These are phyloP conservation scores for Calliphora vomitoria DNA, from an alignment of 2,888 invertebrate genomes.

Conservation along the genomic window DNA sequence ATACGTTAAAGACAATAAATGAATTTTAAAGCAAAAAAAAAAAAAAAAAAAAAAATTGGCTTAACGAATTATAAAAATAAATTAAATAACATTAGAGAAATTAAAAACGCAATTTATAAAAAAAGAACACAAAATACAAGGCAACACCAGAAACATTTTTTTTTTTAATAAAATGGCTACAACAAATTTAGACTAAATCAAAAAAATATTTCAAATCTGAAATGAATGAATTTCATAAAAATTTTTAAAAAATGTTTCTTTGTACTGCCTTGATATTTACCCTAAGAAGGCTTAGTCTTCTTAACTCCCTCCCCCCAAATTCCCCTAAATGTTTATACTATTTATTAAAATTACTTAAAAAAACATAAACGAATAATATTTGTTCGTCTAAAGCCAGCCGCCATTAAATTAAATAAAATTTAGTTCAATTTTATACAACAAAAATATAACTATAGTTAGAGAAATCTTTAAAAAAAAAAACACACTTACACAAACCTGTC, in stretches of 20 bases:
- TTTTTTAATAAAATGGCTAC: too few species aligned
- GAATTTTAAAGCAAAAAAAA: constrained; percentile 38
- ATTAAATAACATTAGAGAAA: neutral
- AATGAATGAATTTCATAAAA: too few species aligned
- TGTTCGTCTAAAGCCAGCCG: neutral
- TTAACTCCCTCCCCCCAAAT: too few species aligned
- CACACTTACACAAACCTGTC: constrained; percentile 10
- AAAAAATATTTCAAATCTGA: too few species aligned
- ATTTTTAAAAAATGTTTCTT: too few species aligned
- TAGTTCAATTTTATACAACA: constrained; percentile 56
- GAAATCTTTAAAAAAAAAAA: constrained; percentile 39
- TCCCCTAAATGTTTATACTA: constrained; percentile 35
- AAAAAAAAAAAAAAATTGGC: constrained; percentile 52
- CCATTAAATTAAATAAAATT: constrained; percentile 53
- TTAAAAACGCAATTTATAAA: neutral
- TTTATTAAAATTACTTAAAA: neutral
- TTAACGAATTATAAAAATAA: constrained; percentile 4
- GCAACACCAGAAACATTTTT: constrained; percentile 6
- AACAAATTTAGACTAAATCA: too few species aligned
- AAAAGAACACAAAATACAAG: neutral
- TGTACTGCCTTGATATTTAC: too few species aligned
- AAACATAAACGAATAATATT: constrained; percentile 16
- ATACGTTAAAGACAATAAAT: constrained; percentile 81
- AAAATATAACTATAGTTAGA: constrained; percentile 47
- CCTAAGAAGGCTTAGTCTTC: too few species aligned